These are phyloP conservation scores for Amazona ochrocephala DNA, from an alignment of 2,797 vertebrate species.

Conservation along the genomic window DNA sequence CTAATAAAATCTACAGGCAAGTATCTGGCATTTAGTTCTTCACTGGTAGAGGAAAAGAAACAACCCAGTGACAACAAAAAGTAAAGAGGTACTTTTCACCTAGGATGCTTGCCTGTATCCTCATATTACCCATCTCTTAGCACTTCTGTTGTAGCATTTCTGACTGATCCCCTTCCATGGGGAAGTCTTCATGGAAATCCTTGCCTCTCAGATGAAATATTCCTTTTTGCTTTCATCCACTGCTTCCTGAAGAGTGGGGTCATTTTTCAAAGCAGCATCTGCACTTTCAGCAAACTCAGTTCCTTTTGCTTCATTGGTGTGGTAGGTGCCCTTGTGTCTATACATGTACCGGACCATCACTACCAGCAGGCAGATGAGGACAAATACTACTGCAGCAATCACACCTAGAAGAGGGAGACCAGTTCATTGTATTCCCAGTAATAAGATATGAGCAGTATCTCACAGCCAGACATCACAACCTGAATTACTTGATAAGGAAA, in stretches of 20 bases:
- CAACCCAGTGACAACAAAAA: background rate
- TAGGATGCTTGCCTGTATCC: slow-evolving; percentile 9
- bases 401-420: slow-evolving; percentile 70
- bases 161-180: background rate
- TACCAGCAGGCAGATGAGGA: slow-evolving; percentile 75
- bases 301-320: slow-evolving; percentile 86
- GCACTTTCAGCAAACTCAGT: slow-evolving; percentile 80
- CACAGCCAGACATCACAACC: background rate
- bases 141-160: background rate
- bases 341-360: slow-evolving; percentile 78
- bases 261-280: slow-evolving; percentile 73
- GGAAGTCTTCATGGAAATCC: slow-evolving; percentile 3
- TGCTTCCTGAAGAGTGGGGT: slow-evolving; percentile 76
- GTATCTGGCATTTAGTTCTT: slow-evolving; percentile 37
- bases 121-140: slow-evolving; percentile 15
- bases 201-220: slow-evolving; percentile 86
- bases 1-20: slow-evolving; percentile 58
- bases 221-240: slow-evolving; percentile 84
- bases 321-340: slow-evolving; percentile 87
- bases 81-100: slow-evolving; percentile 37
- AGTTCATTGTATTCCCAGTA: background rate
- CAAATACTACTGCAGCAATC: slow-evolving; percentile 72
- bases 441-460: background rate
- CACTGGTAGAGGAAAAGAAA: slow-evolving; percentile 10
- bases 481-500: background rate